Evolutionary conservation across 2,888 invertebrate species (phyloP).

Genomic region (Drosophila mimetica): DNA sequence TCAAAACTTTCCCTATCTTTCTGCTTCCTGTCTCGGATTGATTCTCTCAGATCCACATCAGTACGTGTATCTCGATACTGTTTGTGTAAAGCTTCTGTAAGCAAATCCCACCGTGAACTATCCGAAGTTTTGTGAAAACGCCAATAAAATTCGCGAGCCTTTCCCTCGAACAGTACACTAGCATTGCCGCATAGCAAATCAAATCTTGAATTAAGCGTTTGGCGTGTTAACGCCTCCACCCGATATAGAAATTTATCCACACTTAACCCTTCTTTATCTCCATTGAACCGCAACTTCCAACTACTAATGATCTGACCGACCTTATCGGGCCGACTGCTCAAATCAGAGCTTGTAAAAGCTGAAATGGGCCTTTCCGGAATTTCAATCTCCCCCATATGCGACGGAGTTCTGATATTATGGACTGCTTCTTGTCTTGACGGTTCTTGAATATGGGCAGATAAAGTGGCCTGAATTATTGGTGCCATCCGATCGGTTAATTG

Average conservation of each 20-base stretch:
- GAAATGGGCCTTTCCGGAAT: background rate
- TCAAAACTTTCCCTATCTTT: background rate
- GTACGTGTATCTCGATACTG: background rate
- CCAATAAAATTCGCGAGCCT: slow-evolving; percentile 1
- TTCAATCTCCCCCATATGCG: background rate
- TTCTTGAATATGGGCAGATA: no score
- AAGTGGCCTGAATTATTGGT: no score
- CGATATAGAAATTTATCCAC: background rate
- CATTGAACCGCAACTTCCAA: background rate
- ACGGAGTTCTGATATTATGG: background rate
- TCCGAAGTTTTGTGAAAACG: background rate
- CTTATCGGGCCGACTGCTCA: background rate
- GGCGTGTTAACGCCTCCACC: background rate
- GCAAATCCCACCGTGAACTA: background rate
- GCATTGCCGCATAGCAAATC: background rate
- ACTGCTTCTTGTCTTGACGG: no score
- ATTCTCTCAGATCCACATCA: background rate
- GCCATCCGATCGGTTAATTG: no score
- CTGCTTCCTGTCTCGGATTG: background rate
- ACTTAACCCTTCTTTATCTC: background rate
- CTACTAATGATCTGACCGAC: background rate
- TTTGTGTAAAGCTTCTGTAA: background rate
- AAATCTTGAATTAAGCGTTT: background rate
- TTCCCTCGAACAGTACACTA: background rate
- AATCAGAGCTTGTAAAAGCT: background rate